These are phyloP conservation scores for Pristionchus japonicus DNA, from an alignment of 2,888 invertebrate genomes.

Conservation along the genomic window DNA sequence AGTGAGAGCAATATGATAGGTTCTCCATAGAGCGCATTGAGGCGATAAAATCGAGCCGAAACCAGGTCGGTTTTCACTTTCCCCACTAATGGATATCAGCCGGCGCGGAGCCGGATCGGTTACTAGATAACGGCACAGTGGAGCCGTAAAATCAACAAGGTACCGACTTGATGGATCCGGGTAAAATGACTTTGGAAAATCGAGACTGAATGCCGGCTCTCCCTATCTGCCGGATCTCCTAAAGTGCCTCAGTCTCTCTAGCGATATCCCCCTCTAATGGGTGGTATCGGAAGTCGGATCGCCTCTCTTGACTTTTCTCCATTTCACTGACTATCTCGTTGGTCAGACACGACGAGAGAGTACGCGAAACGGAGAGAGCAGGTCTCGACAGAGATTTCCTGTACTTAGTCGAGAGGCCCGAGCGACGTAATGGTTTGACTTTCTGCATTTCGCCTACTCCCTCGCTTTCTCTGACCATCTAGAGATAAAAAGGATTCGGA, in stretches of 20 bases:
- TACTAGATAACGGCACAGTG: not conserved
- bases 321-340: not conserved
- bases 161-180: no score
- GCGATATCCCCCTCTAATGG: slow-evolving; percentile 1
- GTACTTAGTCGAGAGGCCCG: not conserved
- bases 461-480: not conserved
- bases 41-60: not conserved
- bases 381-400: not conserved
- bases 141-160: no score
- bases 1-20: not conserved
- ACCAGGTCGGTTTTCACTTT: slow-evolving; percentile 29
- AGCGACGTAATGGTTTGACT: not conserved
- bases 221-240: not conserved
- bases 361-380: not conserved
- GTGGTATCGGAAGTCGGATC: not conserved
- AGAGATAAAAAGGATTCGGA: not conserved
- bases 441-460: not conserved
- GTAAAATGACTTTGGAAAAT: no score
- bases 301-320: not conserved
- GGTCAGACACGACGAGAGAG: not conserved
- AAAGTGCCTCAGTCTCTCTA: slow-evolving; percentile 2
- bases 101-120: not conserved
- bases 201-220: not conserved
- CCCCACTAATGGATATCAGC: not conserved
- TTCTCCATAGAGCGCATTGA: not conserved